Evolutionary conservation across 2,797 vertebrate genomes (phyloP).

Genomic region (Argyrosomus regius): DNA sequence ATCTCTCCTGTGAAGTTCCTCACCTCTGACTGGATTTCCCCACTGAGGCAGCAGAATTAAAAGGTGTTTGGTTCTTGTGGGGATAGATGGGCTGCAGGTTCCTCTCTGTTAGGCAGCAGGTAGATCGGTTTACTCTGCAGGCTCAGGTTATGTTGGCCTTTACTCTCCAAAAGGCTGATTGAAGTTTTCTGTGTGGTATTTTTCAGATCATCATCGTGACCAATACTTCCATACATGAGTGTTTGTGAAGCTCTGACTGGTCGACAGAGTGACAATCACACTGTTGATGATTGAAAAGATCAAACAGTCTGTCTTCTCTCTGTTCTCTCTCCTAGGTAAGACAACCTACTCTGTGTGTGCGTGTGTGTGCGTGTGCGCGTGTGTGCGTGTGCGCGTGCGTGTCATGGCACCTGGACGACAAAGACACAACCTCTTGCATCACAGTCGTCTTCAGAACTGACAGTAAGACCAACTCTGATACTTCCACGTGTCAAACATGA

Average conservation of each 20-base stretch:
- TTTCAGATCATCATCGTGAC: not conserved
- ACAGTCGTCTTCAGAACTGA: not conserved
- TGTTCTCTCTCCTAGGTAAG: constrained; percentile 26
- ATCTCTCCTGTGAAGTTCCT: constrained; percentile 14
- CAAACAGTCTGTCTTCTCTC: not conserved
- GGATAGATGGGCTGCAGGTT: constrained; percentile 4
- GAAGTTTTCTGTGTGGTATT: not conserved
- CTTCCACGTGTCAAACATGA: too few relatives aligned
- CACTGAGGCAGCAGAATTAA: constrained; percentile 26
- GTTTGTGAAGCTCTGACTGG: not conserved
- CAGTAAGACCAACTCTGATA: constrained; percentile 16
- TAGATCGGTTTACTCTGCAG: constrained; percentile 3
- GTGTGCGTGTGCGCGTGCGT: too few relatives aligned
- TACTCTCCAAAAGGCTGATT: not conserved
- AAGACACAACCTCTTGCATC: not conserved
- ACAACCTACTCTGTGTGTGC: not conserved
- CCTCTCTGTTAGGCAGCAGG: not conserved
- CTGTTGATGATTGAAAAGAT: not conserved
- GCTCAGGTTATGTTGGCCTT: not conserved
- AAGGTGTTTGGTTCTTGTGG: not conserved
- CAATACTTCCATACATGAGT: too few relatives aligned
- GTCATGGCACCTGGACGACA: too few relatives aligned
- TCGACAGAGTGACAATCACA: not conserved
- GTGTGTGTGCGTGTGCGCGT: not conserved
- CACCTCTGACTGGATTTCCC: constrained; percentile 11